A percentile compares a stretch with the other conserved stretches of the same genome.
Conservation (phyloP, 2,888 invertebrate genomes). For the Aricia artaxerxes region DNA sequence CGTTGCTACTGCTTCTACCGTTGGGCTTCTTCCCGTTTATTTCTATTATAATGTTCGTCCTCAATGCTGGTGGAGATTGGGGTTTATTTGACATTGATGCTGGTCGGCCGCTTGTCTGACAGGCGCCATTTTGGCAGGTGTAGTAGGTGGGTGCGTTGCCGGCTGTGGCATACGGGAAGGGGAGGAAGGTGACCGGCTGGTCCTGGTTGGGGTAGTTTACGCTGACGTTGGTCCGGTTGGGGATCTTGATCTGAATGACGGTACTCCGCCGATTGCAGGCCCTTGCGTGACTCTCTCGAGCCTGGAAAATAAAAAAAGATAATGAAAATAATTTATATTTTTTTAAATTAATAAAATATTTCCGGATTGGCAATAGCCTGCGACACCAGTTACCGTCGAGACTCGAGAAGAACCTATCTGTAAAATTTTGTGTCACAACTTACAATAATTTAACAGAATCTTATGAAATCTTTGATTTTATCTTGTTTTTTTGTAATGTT, state of each 20-base stretch:
- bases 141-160: slow-evolving; percentile 34
- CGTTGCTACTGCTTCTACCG: not conserved
- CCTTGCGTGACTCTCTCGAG: slow-evolving; percentile 33
- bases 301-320: slow-evolving; percentile 35
- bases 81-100: not conserved
- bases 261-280: slow-evolving; percentile 43
- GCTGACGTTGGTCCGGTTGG: slow-evolving; percentile 42
- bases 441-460: no score
- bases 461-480: no score
- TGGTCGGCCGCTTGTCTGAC: slow-evolving; percentile 38
- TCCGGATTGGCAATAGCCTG: no score
- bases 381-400: no score
- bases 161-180: slow-evolving; percentile 38
- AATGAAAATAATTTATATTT: no score
- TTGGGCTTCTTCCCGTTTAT: slow-evolving; percentile 39
- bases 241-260: slow-evolving; percentile 45
- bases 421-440: no score
- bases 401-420: no score
- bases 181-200: slow-evolving; percentile 43
- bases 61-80: slow-evolving; percentile 31
- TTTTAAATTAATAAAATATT: no score
- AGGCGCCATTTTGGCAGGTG: slow-evolving; percentile 34
- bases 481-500: no score
- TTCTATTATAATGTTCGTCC: slow-evolving; percentile 49
- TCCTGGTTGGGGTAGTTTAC: slow-evolving; percentile 43